Conservation (phyloP, 1,140 invertebrate species). For the Drosophila tristis region DNA sequence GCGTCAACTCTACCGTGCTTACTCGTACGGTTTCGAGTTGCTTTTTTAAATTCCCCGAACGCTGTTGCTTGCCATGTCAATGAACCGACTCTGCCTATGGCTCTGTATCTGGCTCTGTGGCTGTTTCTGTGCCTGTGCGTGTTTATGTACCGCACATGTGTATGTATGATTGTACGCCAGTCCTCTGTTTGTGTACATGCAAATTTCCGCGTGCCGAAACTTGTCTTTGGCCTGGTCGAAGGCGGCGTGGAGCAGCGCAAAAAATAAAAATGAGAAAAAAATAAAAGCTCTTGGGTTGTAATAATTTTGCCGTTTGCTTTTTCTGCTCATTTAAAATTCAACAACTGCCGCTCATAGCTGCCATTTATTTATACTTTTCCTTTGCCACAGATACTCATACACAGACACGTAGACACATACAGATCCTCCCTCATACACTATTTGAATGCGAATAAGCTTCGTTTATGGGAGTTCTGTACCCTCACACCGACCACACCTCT, state of each 20-base stretch:
- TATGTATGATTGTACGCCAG: neutral
- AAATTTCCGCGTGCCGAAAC: constrained; percentile 70
- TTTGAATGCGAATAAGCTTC: constrained; percentile 78
- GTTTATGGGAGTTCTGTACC: constrained; percentile 57
- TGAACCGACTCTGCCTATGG: constrained; percentile 54
- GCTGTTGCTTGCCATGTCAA: constrained; percentile 59
- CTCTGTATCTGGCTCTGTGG: constrained; percentile 18
- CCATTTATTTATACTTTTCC: constrained; percentile 58
- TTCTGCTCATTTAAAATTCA: constrained; percentile 81
- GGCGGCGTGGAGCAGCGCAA: constrained; percentile 19
- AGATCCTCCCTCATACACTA: constrained; percentile 45
- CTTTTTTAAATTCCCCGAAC: constrained; percentile 67
- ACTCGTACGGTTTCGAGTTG: constrained; percentile 28
- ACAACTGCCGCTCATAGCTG: constrained; percentile 68
- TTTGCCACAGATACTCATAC: constrained; percentile 20
- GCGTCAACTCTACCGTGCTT: neutral
- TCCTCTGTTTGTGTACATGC: constrained; percentile 46
- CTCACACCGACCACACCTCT: neutral
- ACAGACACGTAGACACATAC: constrained; percentile 9
- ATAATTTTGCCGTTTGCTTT: constrained; percentile 77
- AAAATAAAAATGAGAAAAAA: constrained; percentile 19
- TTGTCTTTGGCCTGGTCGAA: constrained; percentile 67
- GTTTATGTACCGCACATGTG: constrained; percentile 25
- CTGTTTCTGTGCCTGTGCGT: constrained; percentile 26
- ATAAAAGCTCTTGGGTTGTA: constrained; percentile 69